phyloP scores from a whole-genome alignment of 2,797 vertebrate genomes.

The Halcyon badia region DNA sequence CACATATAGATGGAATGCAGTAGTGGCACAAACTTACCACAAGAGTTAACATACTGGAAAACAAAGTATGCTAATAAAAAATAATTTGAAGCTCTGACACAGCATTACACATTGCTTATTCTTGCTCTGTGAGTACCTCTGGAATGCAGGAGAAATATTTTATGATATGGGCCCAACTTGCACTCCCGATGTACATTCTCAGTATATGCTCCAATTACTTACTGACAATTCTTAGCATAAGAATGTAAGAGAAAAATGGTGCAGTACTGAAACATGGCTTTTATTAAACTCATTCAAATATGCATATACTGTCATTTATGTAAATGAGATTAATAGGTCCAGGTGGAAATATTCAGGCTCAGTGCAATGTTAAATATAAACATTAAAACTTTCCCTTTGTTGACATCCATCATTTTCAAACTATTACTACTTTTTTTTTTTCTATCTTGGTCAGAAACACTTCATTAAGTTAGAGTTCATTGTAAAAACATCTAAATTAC shows the following conservation, averaged over 20 bases:
- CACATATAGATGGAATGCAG: neutral
- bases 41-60: neutral
- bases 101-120: neutral
- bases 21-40: neutral
- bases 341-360: constrained; percentile 1
- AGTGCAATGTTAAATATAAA: neutral
- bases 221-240: neutral
- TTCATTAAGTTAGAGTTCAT: neutral
- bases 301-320: neutral
- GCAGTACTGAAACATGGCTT: neutral
- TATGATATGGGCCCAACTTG: neutral
- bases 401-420: constrained; percentile 19
- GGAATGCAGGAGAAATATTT: neutral
- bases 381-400: neutral
- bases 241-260: neutral
- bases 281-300: constrained; percentile 1
- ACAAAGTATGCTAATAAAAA: neutral
- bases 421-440: neutral
- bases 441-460: neutral
- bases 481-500: neutral
- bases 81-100: neutral
- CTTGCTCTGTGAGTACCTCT: neutral
- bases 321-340: neutral
- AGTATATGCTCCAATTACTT: neutral
- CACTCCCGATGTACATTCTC: neutral